Evolutionary conservation across 2,797 vertebrate species (phyloP).

Genomic region (Urosaurus nigricauda): DNA sequence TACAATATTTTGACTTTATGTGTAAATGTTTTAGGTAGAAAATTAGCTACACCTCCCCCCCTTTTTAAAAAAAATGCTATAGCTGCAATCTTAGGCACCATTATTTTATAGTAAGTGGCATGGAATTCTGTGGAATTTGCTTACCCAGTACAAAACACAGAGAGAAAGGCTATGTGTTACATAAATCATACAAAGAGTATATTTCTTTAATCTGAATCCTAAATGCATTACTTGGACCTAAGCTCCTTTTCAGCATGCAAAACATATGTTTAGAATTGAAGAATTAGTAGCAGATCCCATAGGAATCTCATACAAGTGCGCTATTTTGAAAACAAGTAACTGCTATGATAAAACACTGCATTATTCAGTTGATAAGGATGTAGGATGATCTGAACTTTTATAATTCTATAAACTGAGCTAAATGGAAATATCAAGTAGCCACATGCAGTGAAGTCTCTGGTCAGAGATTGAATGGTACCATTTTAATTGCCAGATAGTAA

Average conservation of each 20-base stretch:
- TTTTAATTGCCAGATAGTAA: slow-evolving; percentile 2
- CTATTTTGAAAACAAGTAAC: slow-evolving; percentile 25
- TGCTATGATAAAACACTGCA: slow-evolving; percentile 6
- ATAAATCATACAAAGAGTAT: not conserved
- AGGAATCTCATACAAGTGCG: not conserved
- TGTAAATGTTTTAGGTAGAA: too few species aligned
- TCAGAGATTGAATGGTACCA: not conserved
- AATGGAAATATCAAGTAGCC: slow-evolving; percentile 22
- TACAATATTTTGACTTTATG: not conserved
- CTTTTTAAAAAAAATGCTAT: not conserved
- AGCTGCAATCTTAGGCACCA: not conserved
- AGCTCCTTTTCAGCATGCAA: not conserved
- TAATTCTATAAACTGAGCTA: not conserved
- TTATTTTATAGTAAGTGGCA: not conserved
- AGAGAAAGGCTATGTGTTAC: not conserved
- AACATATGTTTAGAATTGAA: not conserved
- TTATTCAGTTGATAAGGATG: not conserved
- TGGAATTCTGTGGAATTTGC: not conserved
- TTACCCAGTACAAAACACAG: not conserved
- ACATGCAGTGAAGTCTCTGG: not conserved
- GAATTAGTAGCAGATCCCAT: slow-evolving; percentile 6
- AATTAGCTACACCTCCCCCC: not conserved
- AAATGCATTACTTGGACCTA: not conserved
- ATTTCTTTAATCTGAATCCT: not conserved
- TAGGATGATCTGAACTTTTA: not conserved